Evolutionary conservation across 2,888 invertebrate genomes (phyloP).

Genomic region (Sesamia inferens): DNA sequence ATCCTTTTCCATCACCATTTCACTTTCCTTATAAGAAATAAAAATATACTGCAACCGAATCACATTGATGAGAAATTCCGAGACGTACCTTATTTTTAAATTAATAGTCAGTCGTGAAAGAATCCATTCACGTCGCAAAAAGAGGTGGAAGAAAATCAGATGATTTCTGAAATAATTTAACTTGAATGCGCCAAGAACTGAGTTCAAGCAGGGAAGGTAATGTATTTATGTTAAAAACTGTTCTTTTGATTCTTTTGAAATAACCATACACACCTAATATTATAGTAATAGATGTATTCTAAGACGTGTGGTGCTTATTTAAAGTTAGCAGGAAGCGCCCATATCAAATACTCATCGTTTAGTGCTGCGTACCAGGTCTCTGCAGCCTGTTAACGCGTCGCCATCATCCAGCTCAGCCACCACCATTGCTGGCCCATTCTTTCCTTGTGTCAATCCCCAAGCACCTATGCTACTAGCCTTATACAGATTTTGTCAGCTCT

Average conservation of each 20-base stretch:
- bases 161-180: conserved; percentile 43
- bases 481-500: too few species aligned
- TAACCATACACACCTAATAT: not conserved
- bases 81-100: not conserved
- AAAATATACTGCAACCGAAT: not conserved
- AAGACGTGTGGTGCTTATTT: not conserved
- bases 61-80: not conserved
- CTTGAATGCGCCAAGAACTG: conserved; percentile 30
- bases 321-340: not conserved
- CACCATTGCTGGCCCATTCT: too few species aligned
- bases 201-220: conserved; percentile 61
- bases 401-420: too few species aligned
- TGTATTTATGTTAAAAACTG: conserved; percentile 49
- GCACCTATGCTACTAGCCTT: too few species aligned
- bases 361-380: not conserved
- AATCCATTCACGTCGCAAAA: conserved; percentile 6
- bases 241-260: conserved; percentile 34
- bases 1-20: not conserved
- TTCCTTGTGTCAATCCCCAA: too few species aligned
- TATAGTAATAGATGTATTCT: not conserved
- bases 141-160: conserved; percentile 25
- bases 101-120: not conserved
- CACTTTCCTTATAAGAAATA: not conserved
- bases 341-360: not conserved
- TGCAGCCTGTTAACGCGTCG: too few species aligned